These are phyloP conservation scores for Lepas anatifera DNA, from an alignment of 2,888 invertebrate genomes.

Conservation along the genomic window DNA sequence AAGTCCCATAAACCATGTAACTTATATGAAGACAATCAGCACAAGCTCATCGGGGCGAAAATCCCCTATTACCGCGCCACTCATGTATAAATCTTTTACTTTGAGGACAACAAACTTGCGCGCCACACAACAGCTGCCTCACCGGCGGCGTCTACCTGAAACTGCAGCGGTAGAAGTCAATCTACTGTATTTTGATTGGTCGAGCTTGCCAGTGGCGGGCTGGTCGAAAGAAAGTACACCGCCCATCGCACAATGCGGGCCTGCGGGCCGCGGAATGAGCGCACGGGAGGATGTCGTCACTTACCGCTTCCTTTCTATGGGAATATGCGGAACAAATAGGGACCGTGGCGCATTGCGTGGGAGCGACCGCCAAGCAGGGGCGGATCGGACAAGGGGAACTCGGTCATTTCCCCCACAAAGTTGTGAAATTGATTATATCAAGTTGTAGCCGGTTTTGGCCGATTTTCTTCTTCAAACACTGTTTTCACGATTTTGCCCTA, in stretches of 20 bases:
- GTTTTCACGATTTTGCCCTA: no score
- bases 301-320: not conserved
- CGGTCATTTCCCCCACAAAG: no score
- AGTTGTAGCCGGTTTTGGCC: no score
- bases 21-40: no score
- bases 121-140: slow-evolving; percentile 1
- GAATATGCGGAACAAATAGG: not conserved
- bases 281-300: not conserved
- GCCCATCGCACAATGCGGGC: not conserved
- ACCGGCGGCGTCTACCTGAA: not conserved
- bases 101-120: slow-evolving; percentile 7
- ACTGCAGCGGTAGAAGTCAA: not conserved
- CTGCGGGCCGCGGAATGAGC: not conserved
- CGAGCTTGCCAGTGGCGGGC: not conserved
- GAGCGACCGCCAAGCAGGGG: no score
- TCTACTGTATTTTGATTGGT: not conserved
- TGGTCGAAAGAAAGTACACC: not conserved
- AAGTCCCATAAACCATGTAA: no score
- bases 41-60: no score
- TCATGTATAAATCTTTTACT: not conserved
- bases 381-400: no score
- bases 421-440: no score
- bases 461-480: no score
- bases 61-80: no score
- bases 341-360: no score